Evolutionary conservation across 1,140 invertebrate species (phyloP).

Genomic region (Prorops nasuta): DNA sequence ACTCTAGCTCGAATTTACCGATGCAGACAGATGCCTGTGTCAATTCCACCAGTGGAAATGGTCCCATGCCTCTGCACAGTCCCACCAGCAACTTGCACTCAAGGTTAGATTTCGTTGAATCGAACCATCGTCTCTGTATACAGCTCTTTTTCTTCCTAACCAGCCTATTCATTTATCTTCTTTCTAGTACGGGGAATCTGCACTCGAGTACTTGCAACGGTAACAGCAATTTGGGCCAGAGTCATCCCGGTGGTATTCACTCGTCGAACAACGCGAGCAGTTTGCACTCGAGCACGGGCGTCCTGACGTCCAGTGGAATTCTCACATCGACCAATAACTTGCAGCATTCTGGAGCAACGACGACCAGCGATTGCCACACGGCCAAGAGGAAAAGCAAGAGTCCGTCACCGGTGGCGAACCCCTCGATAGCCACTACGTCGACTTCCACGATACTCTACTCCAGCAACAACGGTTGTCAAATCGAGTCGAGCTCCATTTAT

Average conservation of each 20-base stretch:
- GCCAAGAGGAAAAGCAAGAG: constrained; percentile 37
- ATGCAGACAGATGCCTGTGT: constrained; percentile 45
- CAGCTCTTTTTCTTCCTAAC: no score
- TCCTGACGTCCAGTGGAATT: constrained; percentile 22
- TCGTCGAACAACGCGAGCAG: constrained; percentile 18
- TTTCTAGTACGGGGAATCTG: constrained; percentile 28
- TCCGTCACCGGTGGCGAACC: constrained; percentile 35
- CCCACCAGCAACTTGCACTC: constrained; percentile 34
- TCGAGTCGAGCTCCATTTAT: constrained; percentile 27
- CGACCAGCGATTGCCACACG: constrained; percentile 17
- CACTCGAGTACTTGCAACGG: constrained; percentile 40
- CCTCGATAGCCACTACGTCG: constrained; percentile 20
- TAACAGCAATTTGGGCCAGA: constrained; percentile 19
- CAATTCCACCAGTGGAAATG: constrained; percentile 35
- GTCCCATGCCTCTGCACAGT: constrained; percentile 34
- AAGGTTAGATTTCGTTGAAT: no score
- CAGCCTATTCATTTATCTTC: not conserved
- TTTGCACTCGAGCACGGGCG: constrained; percentile 17
- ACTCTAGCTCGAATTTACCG: constrained; percentile 71
- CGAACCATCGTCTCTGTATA: no score
- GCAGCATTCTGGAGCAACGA: constrained; percentile 17
- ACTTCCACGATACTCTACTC: constrained; percentile 12
- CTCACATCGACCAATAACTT: constrained; percentile 18
- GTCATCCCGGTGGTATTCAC: constrained; percentile 22
- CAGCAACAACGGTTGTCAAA: constrained; percentile 23